These are phyloP conservation scores for Cyprinus carpio DNA, from an alignment of 2,113 vertebrate genomes.

Conservation along the genomic window DNA sequence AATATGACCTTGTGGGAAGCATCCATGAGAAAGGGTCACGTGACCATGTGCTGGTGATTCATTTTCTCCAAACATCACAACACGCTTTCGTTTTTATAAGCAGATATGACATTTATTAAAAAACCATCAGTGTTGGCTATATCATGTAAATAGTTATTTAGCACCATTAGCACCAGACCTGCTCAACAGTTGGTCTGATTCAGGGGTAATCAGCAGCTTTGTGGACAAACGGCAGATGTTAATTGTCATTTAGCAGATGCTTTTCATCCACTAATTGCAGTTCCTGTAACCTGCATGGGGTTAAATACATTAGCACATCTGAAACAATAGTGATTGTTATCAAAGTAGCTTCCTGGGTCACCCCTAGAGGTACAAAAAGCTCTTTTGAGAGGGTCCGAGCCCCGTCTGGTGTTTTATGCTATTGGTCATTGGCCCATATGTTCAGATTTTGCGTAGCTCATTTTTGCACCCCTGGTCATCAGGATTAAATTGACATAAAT, in stretches of 20 bases:
- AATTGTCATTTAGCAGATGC: constrained; percentile 4
- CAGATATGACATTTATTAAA: no score
- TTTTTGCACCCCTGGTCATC: neutral
- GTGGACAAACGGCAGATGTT: constrained; percentile 2
- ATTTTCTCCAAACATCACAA: no score
- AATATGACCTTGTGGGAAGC: no score
- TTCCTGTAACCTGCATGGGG: neutral
- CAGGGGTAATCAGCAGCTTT: neutral
- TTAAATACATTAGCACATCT: neutral
- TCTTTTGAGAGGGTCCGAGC: neutral
- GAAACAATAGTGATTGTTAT: neutral
- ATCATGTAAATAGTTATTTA: neutral
- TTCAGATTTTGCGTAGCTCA: neutral
- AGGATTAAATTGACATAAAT: neutral
- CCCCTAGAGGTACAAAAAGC: neutral
- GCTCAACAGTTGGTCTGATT: neutral
- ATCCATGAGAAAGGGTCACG: no score
- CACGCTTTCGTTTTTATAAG: no score
- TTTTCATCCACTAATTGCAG: constrained; percentile 5
- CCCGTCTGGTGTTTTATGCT: neutral
- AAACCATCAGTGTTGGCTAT: neutral
- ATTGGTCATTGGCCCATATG: neutral
- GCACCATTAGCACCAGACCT: neutral
- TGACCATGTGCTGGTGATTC: no score
- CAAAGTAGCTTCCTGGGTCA: neutral